These are phyloP conservation scores for Barypeithes pellucidus DNA, from an alignment of 2,888 invertebrate genomes.

Conservation along the genomic window DNA sequence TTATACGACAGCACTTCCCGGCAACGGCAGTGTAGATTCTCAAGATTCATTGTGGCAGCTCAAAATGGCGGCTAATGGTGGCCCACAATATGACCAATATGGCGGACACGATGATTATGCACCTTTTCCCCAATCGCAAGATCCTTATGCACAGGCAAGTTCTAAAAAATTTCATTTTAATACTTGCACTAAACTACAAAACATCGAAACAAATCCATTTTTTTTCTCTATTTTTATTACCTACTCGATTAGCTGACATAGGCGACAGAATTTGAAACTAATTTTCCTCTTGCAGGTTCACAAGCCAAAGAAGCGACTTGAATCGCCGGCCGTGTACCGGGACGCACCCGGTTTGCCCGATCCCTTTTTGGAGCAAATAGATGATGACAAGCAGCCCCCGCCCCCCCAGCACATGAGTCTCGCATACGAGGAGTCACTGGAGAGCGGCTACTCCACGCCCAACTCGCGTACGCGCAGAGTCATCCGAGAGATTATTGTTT, in stretches of 20 bases:
- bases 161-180: background rate
- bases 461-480: conserved; percentile 93
- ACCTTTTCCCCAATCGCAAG: conserved; percentile 81
- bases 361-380: conserved; percentile 87
- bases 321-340: conserved; percentile 86
- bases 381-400: conserved; percentile 88
- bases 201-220: too few relatives aligned
- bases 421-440: conserved; percentile 93
- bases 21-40: conserved; percentile 89
- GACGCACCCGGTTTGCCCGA: conserved; percentile 94
- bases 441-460: conserved; percentile 95
- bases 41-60: conserved; percentile 96
- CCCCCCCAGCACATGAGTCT: conserved; percentile 83
- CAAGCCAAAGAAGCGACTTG: conserved; percentile 92
- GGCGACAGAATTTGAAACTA: background rate
- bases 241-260: too few relatives aligned
- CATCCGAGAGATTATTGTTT: conserved; percentile 95
- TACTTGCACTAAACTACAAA: too few relatives aligned
- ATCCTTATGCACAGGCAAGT: conserved; percentile 54
- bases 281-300: conserved; percentile 75
- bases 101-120: conserved; percentile 89
- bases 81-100: conserved; percentile 82
- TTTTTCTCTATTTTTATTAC: too few relatives aligned
- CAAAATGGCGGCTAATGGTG: conserved; percentile 82
- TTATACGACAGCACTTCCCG: conserved; percentile 50